Evolutionary conservation across 2,888 invertebrate genomes (phyloP).

Genomic region (Drosophila flavopinicola): DNA sequence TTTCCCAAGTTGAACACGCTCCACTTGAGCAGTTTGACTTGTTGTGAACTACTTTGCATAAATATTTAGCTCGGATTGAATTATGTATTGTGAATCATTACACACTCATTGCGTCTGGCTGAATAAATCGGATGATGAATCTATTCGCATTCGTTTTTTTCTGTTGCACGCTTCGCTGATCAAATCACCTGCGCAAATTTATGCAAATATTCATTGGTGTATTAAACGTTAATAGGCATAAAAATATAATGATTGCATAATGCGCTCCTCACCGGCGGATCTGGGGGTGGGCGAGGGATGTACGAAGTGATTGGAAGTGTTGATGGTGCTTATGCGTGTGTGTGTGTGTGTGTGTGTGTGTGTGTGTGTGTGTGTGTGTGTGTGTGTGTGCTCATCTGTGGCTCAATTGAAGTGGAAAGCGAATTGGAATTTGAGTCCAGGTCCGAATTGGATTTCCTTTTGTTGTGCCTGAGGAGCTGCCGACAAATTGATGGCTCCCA

Average conservation of each 20-base stretch:
- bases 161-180: conserved; percentile 55
- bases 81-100: conserved; percentile 28
- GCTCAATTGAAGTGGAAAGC: conserved; percentile 64
- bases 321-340: no score
- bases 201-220: conserved; percentile 73
- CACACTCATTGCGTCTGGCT: conserved; percentile 34
- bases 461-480: conserved; percentile 19
- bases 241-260: conserved; percentile 75
- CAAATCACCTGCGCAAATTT: conserved; percentile 68
- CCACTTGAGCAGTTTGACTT: conserved; percentile 1
- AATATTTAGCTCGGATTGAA: conserved; percentile 5
- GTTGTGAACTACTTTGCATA: conserved; percentile 26
- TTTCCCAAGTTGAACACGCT: conserved; percentile 3
- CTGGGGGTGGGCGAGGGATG: background rate
- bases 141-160: conserved; percentile 18
- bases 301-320: conserved; percentile 32
- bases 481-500: conserved; percentile 2
- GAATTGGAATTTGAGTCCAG: conserved; percentile 26
- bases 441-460: conserved; percentile 24
- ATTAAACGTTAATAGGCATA: conserved; percentile 73
- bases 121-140: conserved; percentile 30
- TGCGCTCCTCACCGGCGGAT: conserved; percentile 15
- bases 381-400: conserved; percentile 43
- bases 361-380: conserved; percentile 9
- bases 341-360: no score